A percentile compares a stretch with the other conserved stretches of the same genome.
These are phyloP conservation scores for Cololabis saira DNA, from an alignment of 2,113 vertebrate genomes.

Conservation along the genomic window DNA sequence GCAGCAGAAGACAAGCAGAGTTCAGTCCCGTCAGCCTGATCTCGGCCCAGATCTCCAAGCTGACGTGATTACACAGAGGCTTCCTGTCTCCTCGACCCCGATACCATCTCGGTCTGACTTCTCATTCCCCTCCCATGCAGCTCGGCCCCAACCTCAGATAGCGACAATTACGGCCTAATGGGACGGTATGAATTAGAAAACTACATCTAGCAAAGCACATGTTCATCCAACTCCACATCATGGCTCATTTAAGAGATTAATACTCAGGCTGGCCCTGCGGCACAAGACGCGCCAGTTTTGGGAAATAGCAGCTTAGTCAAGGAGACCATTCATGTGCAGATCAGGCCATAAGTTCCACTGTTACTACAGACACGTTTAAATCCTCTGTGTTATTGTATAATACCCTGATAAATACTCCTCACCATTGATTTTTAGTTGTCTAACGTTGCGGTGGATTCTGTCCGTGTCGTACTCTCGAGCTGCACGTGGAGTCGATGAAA, in stretches of 20 bases:
- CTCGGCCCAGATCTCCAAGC: slow-evolving; percentile 65
- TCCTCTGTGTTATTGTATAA: slow-evolving; percentile 34
- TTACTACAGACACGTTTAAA: slow-evolving; percentile 46
- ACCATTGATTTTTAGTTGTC: slow-evolving; percentile 43
- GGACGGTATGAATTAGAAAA: slow-evolving; percentile 79
- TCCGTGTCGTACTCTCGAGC: slow-evolving; percentile 48
- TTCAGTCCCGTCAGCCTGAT: slow-evolving; percentile 55
- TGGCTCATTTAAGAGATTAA: slow-evolving; percentile 80
- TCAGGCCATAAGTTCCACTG: slow-evolving; percentile 45
- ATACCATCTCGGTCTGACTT: slow-evolving; percentile 78
- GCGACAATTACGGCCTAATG: slow-evolving; percentile 77
- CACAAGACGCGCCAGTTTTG: slow-evolving; percentile 41
- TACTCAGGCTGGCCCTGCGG: slow-evolving; percentile 46
- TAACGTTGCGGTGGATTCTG: slow-evolving; percentile 42
- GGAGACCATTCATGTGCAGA: slow-evolving; percentile 67
- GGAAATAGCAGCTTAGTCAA: slow-evolving; percentile 60
- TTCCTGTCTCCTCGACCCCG: slow-evolving; percentile 76
- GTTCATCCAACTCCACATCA: slow-evolving; percentile 66
- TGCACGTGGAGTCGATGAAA: slow-evolving; percentile 63
- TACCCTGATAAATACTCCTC: slow-evolving; percentile 43
- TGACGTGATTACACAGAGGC: slow-evolving; percentile 81
- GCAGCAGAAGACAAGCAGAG: slow-evolving; percentile 41
- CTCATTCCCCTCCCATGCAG: slow-evolving; percentile 49
- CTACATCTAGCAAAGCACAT: slow-evolving; percentile 64
- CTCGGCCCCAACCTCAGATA: slow-evolving; percentile 68